Base-by-base conservation (phyloP, 1,140 invertebrate genomes). In the Bombus impatiens region DNA sequence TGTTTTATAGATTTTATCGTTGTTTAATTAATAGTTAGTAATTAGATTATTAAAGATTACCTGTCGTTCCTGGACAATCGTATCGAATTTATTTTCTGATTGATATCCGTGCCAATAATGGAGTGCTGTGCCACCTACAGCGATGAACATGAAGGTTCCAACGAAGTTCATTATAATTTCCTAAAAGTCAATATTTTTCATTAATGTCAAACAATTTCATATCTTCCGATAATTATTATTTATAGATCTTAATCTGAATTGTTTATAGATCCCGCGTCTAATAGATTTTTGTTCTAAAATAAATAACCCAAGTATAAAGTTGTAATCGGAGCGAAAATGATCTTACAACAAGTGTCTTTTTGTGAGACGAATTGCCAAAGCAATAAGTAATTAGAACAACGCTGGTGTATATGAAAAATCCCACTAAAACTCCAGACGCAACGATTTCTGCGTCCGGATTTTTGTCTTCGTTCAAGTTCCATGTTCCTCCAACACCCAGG, bases 401-500 rank as follows among this genome's bases (percentile, higher is more conserved):
- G 2, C 95, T 94, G 0, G 97, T 98, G 94, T 98, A 98, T 47
- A 98, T 97, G 88, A 98, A 96, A 93, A 97, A 98, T 22, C 98
- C 98, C 8, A 98, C 97, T 86, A 98, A 97, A 1, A 98, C 97
- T 25, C 98, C 98, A 0, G 97, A 98, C 3, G 97, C 97, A 0
- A 98, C 96, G 53, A 98, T 98, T 95, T 98, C 98, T 42, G 97
- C 97, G 92, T 98, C 98, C 1, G 97, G 96, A 93, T 97, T 97
- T 94, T 98, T 98, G 91, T 97, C 97, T 94, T 98, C 98, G 91
- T 98, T 97, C n/a, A 98, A 94, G 94, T 98, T 98, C 97, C 98
- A 98, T 15, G 97, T 98, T 53, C 97, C 98, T 65, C 98, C 97
- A 32, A 98, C 97, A 44, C 98, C 98, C 67, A 98, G 95, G 93